Evolutionary conservation across 2,888 invertebrate genomes (phyloP), one percentile per base, ranked within the genome.

Genomic region (Celastrina argiolus): DNA sequence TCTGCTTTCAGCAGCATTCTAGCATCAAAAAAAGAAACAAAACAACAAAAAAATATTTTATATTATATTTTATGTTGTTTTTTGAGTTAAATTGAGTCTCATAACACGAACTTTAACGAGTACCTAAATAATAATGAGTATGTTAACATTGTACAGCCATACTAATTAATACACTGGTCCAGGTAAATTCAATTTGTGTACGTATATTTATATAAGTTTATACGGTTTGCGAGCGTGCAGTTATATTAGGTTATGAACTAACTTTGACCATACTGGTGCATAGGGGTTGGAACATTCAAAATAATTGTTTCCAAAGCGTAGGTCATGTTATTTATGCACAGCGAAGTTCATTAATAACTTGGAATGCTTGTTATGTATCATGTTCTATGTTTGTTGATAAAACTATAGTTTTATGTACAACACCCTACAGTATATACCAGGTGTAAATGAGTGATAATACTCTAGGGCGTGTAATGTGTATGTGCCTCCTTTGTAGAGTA

Each of bases 261-360:
- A 66, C 58, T 65, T 65, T 31, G 56, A 65, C 65, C 39, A 65
- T 56, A 51, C 59, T 39, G 39, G 18, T 31, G n/a, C 58, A 59
- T 18, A 58, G 65, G 42, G 65, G 65, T 58, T 14, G 41, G 65
- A 41, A 42, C 42, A 42, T 31, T 59, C 65, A 59, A 66, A 66
- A 66, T 66, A 66, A 66, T 42, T 66, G 65, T 66, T 66, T 66
- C 59, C 65, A 59, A 58, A 59, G 58, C 61, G 18, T 36, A 39
- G 61, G 36, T 61, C 61, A 61, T 61, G 61, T 61, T 61, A 61
- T 61, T 61, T 61, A 61, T 36, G 61, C 18, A 61, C 22, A 61
- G 61, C 31, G 59, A 61, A 61, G 34, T 61, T 61, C 61, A 39
- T 61, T 39, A 61, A 61, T 61, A 61, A 61, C 39, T 22, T 36